Percentiles rank a stretch among this genome's conserved stretches.
Evolutionary conservation across 2,888 invertebrate genomes (phyloP).

Genomic region (Thecophora atra): DNA sequence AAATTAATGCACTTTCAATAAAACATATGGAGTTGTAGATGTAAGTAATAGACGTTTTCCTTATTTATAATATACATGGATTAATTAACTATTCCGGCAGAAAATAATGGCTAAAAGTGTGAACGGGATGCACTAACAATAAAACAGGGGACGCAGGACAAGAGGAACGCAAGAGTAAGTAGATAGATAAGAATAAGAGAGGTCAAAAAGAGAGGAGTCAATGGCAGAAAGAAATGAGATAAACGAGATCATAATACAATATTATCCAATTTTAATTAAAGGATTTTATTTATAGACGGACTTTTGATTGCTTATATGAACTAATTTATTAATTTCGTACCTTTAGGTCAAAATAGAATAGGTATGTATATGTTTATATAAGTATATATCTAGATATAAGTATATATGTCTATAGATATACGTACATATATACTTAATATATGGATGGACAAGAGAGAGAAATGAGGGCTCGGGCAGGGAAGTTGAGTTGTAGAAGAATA

Average conservation of each 20-base stretch:
- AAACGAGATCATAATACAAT: slow-evolving; percentile 1
- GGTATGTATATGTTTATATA: slow-evolving; percentile 9
- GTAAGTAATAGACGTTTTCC: no score
- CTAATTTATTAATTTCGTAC: slow-evolving; percentile 11
- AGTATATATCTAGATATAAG: neutral
- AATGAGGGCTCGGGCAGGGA: slow-evolving; percentile 50
- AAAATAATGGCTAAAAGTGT: neutral
- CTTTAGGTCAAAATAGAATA: slow-evolving; percentile 7
- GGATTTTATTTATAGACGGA: slow-evolving; percentile 22
- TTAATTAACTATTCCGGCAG: no score
- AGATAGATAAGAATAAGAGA: neutral
- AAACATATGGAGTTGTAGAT: no score
- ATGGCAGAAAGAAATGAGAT: neutral
- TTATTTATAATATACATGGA: no score
- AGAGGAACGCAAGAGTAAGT: slow-evolving; percentile 11
- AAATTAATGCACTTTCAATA: no score
- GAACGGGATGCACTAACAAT: neutral
- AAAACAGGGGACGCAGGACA: neutral
- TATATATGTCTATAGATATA: slow-evolving; percentile 40
- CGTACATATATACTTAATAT: slow-evolving; percentile 38
- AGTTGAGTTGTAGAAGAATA: slow-evolving; percentile 32
- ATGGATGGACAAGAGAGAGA: slow-evolving; percentile 40
- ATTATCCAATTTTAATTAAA: neutral
- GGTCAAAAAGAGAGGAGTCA: no score
- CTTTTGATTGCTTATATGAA: slow-evolving; percentile 13